Evolutionary conservation across 2,888 invertebrate genomes (phyloP).

Genomic region (Zhengitettix transpicula): DNA sequence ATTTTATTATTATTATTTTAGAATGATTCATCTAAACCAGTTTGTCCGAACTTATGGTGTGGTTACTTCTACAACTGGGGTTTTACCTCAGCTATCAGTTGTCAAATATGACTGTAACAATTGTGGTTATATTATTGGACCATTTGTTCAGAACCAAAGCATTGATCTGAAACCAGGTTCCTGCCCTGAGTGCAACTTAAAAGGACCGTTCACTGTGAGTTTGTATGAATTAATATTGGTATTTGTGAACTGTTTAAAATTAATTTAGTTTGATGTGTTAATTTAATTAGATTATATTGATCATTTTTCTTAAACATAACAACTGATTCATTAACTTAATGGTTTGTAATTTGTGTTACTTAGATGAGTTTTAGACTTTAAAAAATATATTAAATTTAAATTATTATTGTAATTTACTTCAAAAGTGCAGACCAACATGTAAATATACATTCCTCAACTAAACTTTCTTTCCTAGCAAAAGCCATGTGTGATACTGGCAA

Average conservation of each 20-base stretch:
- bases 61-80: slow-evolving; percentile 88
- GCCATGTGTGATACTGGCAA: too few relatives aligned
- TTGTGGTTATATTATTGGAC: slow-evolving; percentile 89
- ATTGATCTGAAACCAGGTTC: slow-evolving; percentile 89
- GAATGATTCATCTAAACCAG: slow-evolving; percentile 41
- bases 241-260: background rate
- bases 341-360: too few relatives aligned
- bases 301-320: background rate
- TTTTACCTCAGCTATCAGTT: slow-evolving; percentile 85
- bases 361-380: too few relatives aligned
- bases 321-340: too few relatives aligned
- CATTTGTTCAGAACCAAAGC: slow-evolving; percentile 86
- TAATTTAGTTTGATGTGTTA: background rate
- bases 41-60: slow-evolving; percentile 74
- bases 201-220: slow-evolving; percentile 78
- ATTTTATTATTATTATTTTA: slow-evolving; percentile 16
- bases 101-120: slow-evolving; percentile 96
- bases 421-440: too few relatives aligned
- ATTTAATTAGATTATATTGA: background rate
- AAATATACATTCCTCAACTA: too few relatives aligned
- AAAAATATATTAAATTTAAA: too few relatives aligned
- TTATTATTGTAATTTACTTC: too few relatives aligned
- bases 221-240: too few relatives aligned
- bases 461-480: too few relatives aligned
- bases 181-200: slow-evolving; percentile 95